Evolutionary conservation across 2,888 invertebrate genomes (phyloP).

Genomic region (Nemotelus nigrinus): DNA sequence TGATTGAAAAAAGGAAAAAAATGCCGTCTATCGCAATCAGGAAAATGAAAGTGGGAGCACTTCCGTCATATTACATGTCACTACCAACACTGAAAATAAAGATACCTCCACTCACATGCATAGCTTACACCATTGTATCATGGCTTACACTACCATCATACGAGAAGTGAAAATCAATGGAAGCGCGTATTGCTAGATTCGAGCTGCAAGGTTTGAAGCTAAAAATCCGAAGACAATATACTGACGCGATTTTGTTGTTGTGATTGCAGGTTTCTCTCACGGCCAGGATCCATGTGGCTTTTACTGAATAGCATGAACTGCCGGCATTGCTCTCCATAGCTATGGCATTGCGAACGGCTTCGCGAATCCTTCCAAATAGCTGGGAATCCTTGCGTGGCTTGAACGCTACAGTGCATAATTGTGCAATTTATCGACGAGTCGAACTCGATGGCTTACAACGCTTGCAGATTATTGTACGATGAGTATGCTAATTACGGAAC

Average conservation of each 20-base stretch:
- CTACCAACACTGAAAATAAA: too few relatives aligned
- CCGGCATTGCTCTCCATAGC: not conserved
- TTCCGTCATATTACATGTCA: too few relatives aligned
- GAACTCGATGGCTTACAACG: slow-evolving; percentile 12
- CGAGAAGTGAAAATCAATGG: slow-evolving; percentile 19
- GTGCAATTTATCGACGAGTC: slow-evolving; percentile 13
- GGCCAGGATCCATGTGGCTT: slow-evolving; percentile 3
- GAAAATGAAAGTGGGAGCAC: too few relatives aligned
- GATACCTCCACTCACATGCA: too few relatives aligned
- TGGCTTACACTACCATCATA: not conserved
- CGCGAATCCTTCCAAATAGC: slow-evolving; percentile 4
- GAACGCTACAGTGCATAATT: slow-evolving; percentile 17
- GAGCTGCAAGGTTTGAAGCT: slow-evolving; percentile 4
- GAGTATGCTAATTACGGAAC: slow-evolving; percentile 23
- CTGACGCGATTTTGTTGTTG: slow-evolving; percentile 6
- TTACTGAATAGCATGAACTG: not conserved
- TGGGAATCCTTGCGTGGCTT: not conserved
- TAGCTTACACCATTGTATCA: not conserved
- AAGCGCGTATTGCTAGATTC: slow-evolving; percentile 7
- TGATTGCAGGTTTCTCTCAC: not conserved
- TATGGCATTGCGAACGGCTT: not conserved
- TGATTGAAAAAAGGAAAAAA: too few relatives aligned
- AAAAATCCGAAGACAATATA: slow-evolving; percentile 27
- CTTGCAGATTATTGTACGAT: slow-evolving; percentile 16
- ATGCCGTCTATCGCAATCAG: too few relatives aligned